A percentile compares a stretch with the other conserved stretches of the same genome.
Evolutionary conservation across 2,888 invertebrate genomes (phyloP).

Genomic region (Parnassius orleans): DNA sequence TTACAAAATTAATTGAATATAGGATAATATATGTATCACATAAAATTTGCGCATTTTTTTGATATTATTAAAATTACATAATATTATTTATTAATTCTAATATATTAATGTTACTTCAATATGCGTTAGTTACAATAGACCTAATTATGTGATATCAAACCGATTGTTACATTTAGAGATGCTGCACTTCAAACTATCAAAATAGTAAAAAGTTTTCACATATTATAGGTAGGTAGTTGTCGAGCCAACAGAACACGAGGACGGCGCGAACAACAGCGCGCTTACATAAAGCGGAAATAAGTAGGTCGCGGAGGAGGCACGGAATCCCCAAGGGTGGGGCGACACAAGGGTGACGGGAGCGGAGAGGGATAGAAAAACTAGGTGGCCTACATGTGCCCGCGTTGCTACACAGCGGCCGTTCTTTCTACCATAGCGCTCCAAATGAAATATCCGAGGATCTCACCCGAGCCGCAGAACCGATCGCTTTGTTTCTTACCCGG

Average conservation of each 20-base stretch:
- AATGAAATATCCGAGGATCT: constrained; percentile 46
- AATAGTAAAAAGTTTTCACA: too few relatives aligned
- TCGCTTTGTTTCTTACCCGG: constrained; percentile 10
- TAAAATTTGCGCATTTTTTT: too few relatives aligned
- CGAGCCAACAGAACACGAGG: constrained; percentile 35
- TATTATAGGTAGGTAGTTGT: constrained; percentile 28
- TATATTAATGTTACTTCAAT: too few relatives aligned
- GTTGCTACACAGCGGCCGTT: constrained; percentile 40
- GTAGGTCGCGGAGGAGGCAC: constrained; percentile 59
- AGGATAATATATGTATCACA: too few relatives aligned
- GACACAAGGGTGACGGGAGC: constrained; percentile 17
- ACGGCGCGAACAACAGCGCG: constrained; percentile 34
- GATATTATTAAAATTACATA: too few relatives aligned
- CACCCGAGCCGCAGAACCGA: constrained; percentile 18
- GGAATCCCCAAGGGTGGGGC: constrained; percentile 35
- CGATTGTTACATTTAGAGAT: too few relatives aligned
- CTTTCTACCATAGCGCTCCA: constrained; percentile 44
- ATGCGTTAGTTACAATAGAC: too few relatives aligned
- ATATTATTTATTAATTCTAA: too few relatives aligned
- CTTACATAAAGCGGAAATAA: constrained; percentile 59
- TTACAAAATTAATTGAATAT: too few relatives aligned
- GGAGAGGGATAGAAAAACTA: constrained; percentile 43
- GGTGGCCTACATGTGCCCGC: constrained; percentile 61
- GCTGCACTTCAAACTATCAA: too few relatives aligned
- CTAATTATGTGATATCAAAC: too few relatives aligned